Conservation (phyloP, 2,797 vertebrate species). For the Xenopus petersii region DNA sequence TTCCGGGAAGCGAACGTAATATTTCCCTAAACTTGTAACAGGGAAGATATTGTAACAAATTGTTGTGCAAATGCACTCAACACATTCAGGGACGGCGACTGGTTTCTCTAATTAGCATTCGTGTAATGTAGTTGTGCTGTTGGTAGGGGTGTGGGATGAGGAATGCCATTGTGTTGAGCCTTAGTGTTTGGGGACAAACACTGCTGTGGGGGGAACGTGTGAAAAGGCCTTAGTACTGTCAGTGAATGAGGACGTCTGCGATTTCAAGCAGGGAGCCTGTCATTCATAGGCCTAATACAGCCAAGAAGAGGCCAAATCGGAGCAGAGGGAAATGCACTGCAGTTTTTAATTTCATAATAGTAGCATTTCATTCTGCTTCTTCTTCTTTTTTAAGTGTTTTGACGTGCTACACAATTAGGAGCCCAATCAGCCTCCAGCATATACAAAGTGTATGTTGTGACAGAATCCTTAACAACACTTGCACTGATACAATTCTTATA, state of each 20-base stretch:
- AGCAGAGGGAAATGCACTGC: constrained; percentile 63
- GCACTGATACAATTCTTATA: constrained; percentile 4
- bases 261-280: constrained; percentile 78
- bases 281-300: constrained; percentile 65
- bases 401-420: constrained; percentile 51
- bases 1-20: constrained; percentile 51
- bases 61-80: constrained; percentile 59
- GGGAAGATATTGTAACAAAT: constrained; percentile 48
- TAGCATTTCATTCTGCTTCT: constrained; percentile 61
- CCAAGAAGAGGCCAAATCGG: constrained; percentile 70
- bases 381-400: constrained; percentile 53
- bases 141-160: constrained; percentile 71
- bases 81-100: constrained; percentile 59
- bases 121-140: constrained; percentile 63
- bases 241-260: constrained; percentile 78
- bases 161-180: constrained; percentile 76
- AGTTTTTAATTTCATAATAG: constrained; percentile 67
- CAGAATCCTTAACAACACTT: constrained; percentile 13
- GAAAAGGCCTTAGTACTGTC: constrained; percentile 73
- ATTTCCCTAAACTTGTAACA: constrained; percentile 52
- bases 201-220: constrained; percentile 78
- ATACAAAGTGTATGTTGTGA: constrained; percentile 35
- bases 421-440: constrained; percentile 50
- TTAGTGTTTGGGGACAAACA: constrained; percentile 88
- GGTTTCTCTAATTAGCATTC: constrained; percentile 74